Base-by-base conservation (phyloP, 2,888 invertebrate genomes). In the Sminthurides aquaticus region DNA sequence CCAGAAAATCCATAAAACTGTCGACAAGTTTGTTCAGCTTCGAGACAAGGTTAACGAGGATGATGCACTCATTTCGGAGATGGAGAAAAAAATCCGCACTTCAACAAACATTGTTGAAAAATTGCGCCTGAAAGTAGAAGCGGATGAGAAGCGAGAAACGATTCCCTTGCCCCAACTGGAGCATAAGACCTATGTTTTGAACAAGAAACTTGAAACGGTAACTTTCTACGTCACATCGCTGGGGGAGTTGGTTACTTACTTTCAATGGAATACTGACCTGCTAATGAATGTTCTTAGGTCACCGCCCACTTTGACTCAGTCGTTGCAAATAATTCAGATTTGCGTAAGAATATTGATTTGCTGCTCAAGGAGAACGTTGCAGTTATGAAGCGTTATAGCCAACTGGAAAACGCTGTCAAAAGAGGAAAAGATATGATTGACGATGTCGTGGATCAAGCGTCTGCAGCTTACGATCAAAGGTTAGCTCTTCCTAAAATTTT, bases 131-230 rank as follows among this genome's bases (percentile, higher is more conserved):
- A 78, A 78, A 60, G 77, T 77, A 62, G 76, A 80, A 67, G 76
- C 78, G 28, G 72, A 84, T 15, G 81, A 81, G 64, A 81, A 80
- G 49, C 84, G 84, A 64, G 75, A 84, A 61, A 78, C 77, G 61
- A 76, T 76, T n/a, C 79, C 82, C 43, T 64, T 71, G 25, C 60
- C 70, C 11, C 65, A 69, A 55, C 62, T 71, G 43, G 69, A 71
- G 5, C 64, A 69, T 20, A 71, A 71, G 60, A 69, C 67, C 48
- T 71, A 69, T 56, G 58, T 66, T 43, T 58, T 70, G 25, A 73
- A 69, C 48, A 68, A 69, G 57, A 73, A 74, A 60, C 59, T 73
- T 48, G 72, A 74, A 66, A 74, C 74, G 57, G 74, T 71, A 64
- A n/a, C n/a, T n/a, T n/a, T n/a, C n/a, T n/a, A n/a, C n/a, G n/a